Evolutionary conservation across 2,888 invertebrate species (phyloP).

Genomic region (Cremastinae sp.): DNA sequence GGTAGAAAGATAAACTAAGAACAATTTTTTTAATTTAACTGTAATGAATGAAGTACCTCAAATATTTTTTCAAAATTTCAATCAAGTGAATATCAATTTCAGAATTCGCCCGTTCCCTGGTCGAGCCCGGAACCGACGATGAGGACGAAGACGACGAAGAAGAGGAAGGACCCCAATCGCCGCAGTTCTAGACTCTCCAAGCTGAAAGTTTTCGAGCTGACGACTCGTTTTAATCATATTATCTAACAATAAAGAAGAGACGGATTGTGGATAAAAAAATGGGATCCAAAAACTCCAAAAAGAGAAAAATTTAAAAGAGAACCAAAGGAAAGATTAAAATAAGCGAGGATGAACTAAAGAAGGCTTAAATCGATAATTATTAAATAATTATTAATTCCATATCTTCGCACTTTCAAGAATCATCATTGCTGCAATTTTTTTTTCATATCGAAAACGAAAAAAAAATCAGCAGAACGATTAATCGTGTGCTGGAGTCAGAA

Average conservation of each 20-base stretch:
- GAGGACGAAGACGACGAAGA: conserved; percentile 89
- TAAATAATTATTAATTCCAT: conserved; percentile 51
- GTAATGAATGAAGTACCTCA: too few relatives aligned
- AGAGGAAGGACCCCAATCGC: conserved; percentile 82
- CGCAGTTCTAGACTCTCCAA: conserved; percentile 69
- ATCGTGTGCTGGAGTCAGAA: conserved; percentile 28
- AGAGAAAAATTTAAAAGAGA: conserved; percentile 2
- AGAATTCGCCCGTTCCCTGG: conserved; percentile 92
- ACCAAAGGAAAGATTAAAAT: conserved; percentile 6
- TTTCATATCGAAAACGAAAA: background rate
- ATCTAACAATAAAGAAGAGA: conserved; percentile 51
- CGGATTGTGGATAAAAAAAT: conserved; percentile 27
- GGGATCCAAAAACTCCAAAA: conserved; percentile 12
- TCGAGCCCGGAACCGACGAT: conserved; percentile 88
- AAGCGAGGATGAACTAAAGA: conserved; percentile 16
- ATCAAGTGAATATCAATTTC: conserved; percentile 71
- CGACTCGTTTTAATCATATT: conserved; percentile 44
- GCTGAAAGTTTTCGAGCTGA: conserved; percentile 7
- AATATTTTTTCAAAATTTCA: too few relatives aligned
- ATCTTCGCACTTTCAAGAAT: conserved; percentile 57
- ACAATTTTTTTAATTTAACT: too few relatives aligned
- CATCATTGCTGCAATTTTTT: conserved; percentile 46
- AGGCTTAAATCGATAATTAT: conserved; percentile 47
- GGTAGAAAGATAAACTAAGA: too few relatives aligned
- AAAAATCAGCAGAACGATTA: conserved; percentile 16